Percentiles rank a stretch among this genome's conserved stretches.
Evolutionary conservation across 2,888 invertebrate genomes (phyloP).

Genomic region (Tetheella fluctuosa): DNA sequence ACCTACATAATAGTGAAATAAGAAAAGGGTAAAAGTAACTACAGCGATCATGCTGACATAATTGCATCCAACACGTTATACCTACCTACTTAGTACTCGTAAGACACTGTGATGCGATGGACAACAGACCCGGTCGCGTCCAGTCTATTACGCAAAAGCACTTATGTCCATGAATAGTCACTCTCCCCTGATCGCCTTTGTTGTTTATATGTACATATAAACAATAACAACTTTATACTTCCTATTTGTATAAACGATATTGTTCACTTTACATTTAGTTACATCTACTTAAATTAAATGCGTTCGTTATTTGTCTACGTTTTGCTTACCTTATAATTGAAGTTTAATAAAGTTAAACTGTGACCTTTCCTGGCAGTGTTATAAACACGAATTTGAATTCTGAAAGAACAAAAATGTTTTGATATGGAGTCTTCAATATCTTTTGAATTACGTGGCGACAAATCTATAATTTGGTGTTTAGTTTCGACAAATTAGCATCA

Average conservation of each 20-base stretch:
- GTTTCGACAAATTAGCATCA: too few relatives aligned
- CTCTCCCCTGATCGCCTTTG: constrained; percentile 13
- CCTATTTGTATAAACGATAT: not conserved
- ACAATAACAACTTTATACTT: constrained; percentile 1
- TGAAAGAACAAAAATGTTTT: too few relatives aligned
- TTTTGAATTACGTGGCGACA: too few relatives aligned
- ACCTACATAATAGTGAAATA: not conserved
- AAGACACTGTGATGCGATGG: not conserved
- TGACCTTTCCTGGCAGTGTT: too few relatives aligned
- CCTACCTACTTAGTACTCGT: not conserved
- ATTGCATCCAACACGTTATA: constrained; percentile 8
- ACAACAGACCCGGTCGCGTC: constrained; percentile 13
- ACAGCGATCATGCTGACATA: not conserved
- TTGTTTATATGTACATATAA: constrained; percentile 6
- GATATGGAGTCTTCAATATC: too few relatives aligned
- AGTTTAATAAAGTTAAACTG: too few relatives aligned
- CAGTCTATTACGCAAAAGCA: constrained; percentile 16
- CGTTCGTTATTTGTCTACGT: too few relatives aligned
- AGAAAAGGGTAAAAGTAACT: not conserved
- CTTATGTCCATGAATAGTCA: constrained; percentile 16
- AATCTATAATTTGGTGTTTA: too few relatives aligned
- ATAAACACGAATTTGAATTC: too few relatives aligned
- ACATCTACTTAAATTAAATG: not conserved
- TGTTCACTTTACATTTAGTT: not conserved
- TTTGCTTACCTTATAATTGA: too few relatives aligned